Evolutionary conservation across 2,797 vertebrate species (phyloP).

Genomic region (Sebastes variabilis): DNA sequence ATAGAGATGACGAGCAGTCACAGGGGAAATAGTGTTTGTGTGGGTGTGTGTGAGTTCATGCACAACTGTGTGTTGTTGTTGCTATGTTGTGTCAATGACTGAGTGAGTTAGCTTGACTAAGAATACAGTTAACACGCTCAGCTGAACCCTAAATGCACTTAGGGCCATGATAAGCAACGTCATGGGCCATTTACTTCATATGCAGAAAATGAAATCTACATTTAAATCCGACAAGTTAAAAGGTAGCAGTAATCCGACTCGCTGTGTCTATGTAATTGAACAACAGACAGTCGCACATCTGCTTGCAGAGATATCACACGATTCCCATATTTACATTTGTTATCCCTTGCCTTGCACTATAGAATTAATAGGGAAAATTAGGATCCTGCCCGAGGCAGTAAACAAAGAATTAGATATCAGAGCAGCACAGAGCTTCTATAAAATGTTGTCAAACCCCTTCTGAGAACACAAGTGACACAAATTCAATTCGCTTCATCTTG

Average conservation of each 20-base stretch:
- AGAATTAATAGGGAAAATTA: constrained; percentile 70
- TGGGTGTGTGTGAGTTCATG: neutral
- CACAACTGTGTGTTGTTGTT: constrained; percentile 12
- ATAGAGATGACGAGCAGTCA: constrained; percentile 14
- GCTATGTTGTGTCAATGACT: constrained; percentile 34
- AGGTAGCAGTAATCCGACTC: constrained; percentile 65
- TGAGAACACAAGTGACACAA: constrained; percentile 45
- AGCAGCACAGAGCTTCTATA: constrained; percentile 29
- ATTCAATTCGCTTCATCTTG: constrained; percentile 33
- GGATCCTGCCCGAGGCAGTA: constrained; percentile 48
- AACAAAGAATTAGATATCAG: constrained; percentile 57
- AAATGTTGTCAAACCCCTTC: constrained; percentile 52
- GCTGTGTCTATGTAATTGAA: constrained; percentile 60
- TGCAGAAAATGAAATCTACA: constrained; percentile 67
- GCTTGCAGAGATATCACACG: constrained; percentile 66
- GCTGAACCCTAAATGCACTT: constrained; percentile 59
- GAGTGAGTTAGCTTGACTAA: constrained; percentile 48
- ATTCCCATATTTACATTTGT: constrained; percentile 67
- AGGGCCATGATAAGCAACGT: constrained; percentile 56
- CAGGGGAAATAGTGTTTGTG: constrained; percentile 8
- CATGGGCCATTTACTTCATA: constrained; percentile 69
- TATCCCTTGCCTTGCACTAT: constrained; percentile 47
- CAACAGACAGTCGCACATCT: constrained; percentile 61
- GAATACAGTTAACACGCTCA: constrained; percentile 58
- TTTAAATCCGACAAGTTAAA: constrained; percentile 71